phyloP scores from a whole-genome alignment of 2,113 vertebrate species.

The Mesembrinibis cayennensis region DNA sequence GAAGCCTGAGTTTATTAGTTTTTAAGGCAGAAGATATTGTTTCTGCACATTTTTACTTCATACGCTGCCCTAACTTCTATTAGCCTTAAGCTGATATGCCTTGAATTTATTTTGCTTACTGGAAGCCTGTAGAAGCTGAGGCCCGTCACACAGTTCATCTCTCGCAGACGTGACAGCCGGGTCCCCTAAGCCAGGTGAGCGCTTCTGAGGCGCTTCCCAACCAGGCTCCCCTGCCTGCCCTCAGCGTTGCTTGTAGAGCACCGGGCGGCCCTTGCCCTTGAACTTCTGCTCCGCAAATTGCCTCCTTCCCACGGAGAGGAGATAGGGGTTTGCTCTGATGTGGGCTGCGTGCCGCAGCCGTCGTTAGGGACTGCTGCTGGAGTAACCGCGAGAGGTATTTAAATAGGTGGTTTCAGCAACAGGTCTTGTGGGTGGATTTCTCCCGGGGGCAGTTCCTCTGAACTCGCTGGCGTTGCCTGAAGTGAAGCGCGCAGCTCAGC shows the following conservation, averaged over 20 bases:
- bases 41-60: slow-evolving; percentile 5
- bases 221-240: not conserved
- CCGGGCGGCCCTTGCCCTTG: not conserved
- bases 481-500: accelerated
- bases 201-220: not conserved
- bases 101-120: slow-evolving; percentile 15
- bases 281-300: not conserved
- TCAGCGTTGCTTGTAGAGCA: not conserved
- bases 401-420: not conserved
- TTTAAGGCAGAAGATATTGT: slow-evolving; percentile 32
- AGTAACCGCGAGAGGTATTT: not conserved
- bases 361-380: not conserved
- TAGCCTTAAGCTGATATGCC: not conserved
- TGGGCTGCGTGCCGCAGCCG: not conserved
- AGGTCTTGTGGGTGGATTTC: not conserved
- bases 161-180: not conserved
- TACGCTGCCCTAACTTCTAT: not conserved
- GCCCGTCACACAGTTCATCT: not conserved
- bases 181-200: not conserved
- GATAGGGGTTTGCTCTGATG: not conserved
- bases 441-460: not conserved
- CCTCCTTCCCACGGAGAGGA: not conserved
- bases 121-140: not conserved
- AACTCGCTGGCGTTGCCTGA: not conserved
- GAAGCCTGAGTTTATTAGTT: slow-evolving; percentile 29